A percentile compares a stretch with the other conserved stretches of the same genome.
phyloP scores from a whole-genome alignment of 2,113 vertebrate species.

The Poeciliopsis retropinna region DNA sequence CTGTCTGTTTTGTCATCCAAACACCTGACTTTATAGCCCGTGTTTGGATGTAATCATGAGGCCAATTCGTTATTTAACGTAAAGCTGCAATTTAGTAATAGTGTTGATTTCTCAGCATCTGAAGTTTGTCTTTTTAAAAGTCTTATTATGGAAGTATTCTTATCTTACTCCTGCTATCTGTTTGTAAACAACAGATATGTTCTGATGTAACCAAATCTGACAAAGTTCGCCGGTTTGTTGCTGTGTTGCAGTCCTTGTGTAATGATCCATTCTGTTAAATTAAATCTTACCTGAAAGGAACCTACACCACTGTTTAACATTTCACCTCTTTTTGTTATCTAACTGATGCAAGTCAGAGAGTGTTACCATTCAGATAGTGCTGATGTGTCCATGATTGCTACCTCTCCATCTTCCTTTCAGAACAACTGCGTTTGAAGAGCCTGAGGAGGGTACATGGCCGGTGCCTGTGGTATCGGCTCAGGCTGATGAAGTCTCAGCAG shows the following conservation, averaged over 20 bases:
- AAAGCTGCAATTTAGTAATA: background rate
- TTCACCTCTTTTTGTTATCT: background rate
- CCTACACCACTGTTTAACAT: background rate
- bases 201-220: slow-evolving; percentile 15
- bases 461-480: slow-evolving; percentile 95
- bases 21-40: too few species aligned
- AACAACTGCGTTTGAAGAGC: slow-evolving; percentile 96
- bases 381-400: background rate
- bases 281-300: background rate
- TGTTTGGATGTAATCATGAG: background rate
- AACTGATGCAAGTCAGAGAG: background rate
- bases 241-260: background rate
- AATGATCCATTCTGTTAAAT: background rate
- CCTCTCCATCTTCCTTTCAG: slow-evolving; percentile 67
- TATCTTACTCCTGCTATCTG: slow-evolving; percentile 23
- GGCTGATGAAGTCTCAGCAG: slow-evolving; percentile 93
- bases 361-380: background rate
- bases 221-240: background rate
- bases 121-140: background rate
- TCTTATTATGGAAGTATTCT: background rate
- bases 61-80: background rate
- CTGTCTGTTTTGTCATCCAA: background rate
- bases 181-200: slow-evolving; percentile 29
- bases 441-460: slow-evolving; percentile 94
- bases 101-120: background rate